Evolutionary conservation across 2,888 invertebrate species (phyloP).

Genomic region (Andrena hattorfiana): DNA sequence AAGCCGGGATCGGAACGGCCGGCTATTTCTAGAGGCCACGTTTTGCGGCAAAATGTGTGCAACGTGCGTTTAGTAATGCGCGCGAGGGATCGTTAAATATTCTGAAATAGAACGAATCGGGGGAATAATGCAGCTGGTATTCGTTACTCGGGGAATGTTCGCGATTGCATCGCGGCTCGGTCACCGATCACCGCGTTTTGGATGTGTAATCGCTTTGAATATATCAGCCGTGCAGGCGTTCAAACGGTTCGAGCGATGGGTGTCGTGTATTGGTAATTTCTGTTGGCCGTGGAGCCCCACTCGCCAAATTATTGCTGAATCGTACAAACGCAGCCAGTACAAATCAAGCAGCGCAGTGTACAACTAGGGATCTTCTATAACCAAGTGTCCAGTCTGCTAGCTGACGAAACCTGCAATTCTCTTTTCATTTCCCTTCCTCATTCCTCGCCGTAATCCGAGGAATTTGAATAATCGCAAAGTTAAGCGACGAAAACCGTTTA

Average conservation of each 20-base stretch:
- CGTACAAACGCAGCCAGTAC: too few species aligned
- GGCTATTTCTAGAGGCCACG: slow-evolving; percentile 51
- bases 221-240: background rate
- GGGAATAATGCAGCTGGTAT: slow-evolving; percentile 29
- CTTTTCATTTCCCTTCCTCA: too few species aligned
- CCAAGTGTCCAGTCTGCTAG: too few species aligned
- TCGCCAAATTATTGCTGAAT: too few species aligned
- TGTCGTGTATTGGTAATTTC: background rate
- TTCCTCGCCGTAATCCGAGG: too few species aligned
- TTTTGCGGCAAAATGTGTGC: slow-evolving; percentile 40
- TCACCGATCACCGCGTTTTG: background rate
- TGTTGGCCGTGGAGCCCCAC: background rate
- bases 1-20: slow-evolving; percentile 25
- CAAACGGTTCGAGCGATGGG: background rate
- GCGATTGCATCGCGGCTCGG: background rate
- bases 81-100: slow-evolving; percentile 35
- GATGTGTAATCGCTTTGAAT: background rate
- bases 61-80: slow-evolving; percentile 21
- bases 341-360: too few species aligned
- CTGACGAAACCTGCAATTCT: too few species aligned
- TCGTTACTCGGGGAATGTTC: slow-evolving; percentile 13
- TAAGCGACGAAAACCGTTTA: too few species aligned
- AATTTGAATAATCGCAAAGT: too few species aligned
- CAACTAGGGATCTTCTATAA: too few species aligned
- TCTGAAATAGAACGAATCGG: slow-evolving; percentile 50